Conservation (phyloP, 2,113 vertebrate species). For the Aspidoscelis tigris region DNA sequence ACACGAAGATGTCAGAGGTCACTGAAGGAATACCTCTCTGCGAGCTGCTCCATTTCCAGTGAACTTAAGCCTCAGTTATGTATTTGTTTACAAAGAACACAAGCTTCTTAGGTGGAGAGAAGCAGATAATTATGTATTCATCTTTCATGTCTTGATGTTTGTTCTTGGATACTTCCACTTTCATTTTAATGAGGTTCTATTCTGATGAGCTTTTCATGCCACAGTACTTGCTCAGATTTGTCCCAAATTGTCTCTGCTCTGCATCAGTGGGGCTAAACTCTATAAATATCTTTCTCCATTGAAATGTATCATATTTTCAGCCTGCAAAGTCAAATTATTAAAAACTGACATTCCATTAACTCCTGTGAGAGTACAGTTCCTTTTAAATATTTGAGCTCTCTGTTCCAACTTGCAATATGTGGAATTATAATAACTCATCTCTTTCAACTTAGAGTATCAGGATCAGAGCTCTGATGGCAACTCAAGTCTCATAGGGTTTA, state of each 20-base stretch:
- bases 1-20: no score
- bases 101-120: no score
- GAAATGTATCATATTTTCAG: conserved; percentile 68
- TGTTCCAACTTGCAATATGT: conserved; percentile 30
- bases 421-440: conserved; percentile 14
- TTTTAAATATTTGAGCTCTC: conserved; percentile 46
- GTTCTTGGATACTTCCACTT: conserved; percentile 48
- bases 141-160: not conserved
- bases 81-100: no score
- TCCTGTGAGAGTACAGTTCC: conserved; percentile 41
- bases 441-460: not conserved
- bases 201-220: conserved; percentile 25
- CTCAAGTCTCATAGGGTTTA: no score
- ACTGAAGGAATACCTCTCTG: no score
- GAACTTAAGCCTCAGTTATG: no score
- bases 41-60: no score
- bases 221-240: conserved; percentile 62
- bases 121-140: no score
- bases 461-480: not conserved
- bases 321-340: conserved; percentile 67
- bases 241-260: conserved; percentile 54
- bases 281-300: conserved; percentile 67
- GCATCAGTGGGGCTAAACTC: conserved; percentile 48
- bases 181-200: conserved; percentile 54
- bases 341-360: conserved; percentile 68